These are phyloP conservation scores for Poeciliopsis retropinna DNA, from an alignment of 2,113 vertebrate genomes.

Conservation along the genomic window DNA sequence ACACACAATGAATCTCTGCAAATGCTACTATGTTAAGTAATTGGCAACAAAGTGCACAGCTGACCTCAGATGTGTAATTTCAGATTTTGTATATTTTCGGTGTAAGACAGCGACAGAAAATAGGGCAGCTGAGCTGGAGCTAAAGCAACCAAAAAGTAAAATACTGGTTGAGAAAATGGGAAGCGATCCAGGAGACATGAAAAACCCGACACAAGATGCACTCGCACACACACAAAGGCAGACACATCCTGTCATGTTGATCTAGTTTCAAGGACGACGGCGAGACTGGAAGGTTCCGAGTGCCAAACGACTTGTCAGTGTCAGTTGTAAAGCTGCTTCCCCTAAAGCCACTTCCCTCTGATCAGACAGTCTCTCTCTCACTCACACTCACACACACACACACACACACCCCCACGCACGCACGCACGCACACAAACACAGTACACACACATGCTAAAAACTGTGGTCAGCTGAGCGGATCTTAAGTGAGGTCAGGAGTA, in stretches of 20 bases:
- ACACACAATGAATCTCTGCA: slow-evolving; percentile 16
- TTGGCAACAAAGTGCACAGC: slow-evolving; percentile 18
- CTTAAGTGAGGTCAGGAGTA: slow-evolving; percentile 71
- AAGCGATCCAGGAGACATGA: slow-evolving; percentile 46
- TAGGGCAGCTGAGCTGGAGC: slow-evolving; percentile 2
- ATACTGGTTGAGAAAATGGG: slow-evolving; percentile 32
- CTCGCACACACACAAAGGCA: slow-evolving; percentile 40
- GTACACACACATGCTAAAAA: background rate
- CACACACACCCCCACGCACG: background rate
- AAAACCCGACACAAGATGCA: slow-evolving; percentile 30
- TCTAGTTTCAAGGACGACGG: slow-evolving; percentile 75
- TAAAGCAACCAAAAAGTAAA: slow-evolving; percentile 33
- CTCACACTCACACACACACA: slow-evolving; percentile 1
- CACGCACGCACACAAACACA: slow-evolving; percentile 5
- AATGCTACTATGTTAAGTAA: slow-evolving; percentile 22
- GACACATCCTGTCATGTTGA: slow-evolving; percentile 72
- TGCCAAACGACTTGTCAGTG: slow-evolving; percentile 74
- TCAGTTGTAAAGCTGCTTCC: slow-evolving; percentile 74
- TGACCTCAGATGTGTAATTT: slow-evolving; percentile 44
- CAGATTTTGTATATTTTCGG: slow-evolving; percentile 25
- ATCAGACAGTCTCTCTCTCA: slow-evolving; percentile 11
- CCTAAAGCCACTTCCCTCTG: slow-evolving; percentile 66
- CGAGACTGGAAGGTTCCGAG: slow-evolving; percentile 53
- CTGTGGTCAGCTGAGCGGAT: slow-evolving; percentile 74
- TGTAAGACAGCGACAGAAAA: slow-evolving; percentile 25